These are phyloP conservation scores for Theretra japonica DNA, from an alignment of 2,888 invertebrate genomes.

Conservation along the genomic window DNA sequence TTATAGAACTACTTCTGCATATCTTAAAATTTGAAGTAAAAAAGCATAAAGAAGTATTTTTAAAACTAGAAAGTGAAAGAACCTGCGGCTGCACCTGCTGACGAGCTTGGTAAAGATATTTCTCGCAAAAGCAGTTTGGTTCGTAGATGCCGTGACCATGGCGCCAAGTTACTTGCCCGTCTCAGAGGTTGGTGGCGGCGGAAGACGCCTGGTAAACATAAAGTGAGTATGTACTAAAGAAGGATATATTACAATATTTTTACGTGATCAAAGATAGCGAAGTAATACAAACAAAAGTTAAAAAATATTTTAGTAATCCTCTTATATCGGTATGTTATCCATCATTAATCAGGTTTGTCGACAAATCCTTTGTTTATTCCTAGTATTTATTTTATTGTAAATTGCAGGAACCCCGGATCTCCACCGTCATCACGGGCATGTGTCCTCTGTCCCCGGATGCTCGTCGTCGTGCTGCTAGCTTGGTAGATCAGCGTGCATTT, in stretches of 20 bases:
- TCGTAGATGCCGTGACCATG: slow-evolving; percentile 68
- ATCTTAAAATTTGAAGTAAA: neutral
- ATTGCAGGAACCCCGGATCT: neutral
- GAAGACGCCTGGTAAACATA: slow-evolving; percentile 44
- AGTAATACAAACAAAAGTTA: neutral
- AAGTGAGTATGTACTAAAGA: neutral
- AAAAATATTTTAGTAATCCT: neutral
- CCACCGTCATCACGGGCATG: slow-evolving; percentile 33
- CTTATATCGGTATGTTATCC: neutral
- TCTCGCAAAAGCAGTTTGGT: slow-evolving; percentile 65
- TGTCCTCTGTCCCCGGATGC: slow-evolving; percentile 69
- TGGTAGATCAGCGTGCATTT: slow-evolving; percentile 61
- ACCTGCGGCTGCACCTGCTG: slow-evolving; percentile 55
- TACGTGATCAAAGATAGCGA: neutral
- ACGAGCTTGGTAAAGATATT: slow-evolving; percentile 47
- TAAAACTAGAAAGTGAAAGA: slow-evolving; percentile 46
- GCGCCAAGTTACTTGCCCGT: slow-evolving; percentile 67
- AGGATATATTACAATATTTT: neutral
- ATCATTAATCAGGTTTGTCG: neutral
- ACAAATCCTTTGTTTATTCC: neutral
- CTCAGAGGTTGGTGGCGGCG: slow-evolving; percentile 76
- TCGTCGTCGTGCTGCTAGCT: slow-evolving; percentile 64
- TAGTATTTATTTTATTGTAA: slow-evolving; percentile 1
- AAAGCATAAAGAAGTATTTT: neutral
- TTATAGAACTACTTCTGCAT: slow-evolving; percentile 31